Evolutionary conservation across 35 echinoderm and acorn worm species (phyloP), one percentile per base, ranked within the genome.

Genomic region (Stichopus chloronotus): DNA sequence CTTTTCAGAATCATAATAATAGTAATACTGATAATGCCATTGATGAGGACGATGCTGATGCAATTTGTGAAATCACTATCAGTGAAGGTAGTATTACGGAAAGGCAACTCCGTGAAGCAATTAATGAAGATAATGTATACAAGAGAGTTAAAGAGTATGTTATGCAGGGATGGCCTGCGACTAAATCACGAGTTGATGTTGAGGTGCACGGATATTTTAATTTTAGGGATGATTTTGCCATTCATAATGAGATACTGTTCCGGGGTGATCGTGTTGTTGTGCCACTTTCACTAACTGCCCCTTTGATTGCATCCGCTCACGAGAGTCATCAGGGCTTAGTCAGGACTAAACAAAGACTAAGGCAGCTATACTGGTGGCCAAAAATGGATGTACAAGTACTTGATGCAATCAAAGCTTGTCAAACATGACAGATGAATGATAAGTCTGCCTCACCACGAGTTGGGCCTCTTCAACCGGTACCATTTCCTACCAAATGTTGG

Each of bases 341-440:
- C 65, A 4, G 11, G n/a, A 71, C 11, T 71, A 71, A 71, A 71
- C 65, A 71, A 71, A 71, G 11, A 11, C 65, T n/a, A 71, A 71
- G 65, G 65, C 11, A 71, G n/a, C n/a, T 71, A n/a, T n/a, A n/a
- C 1, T 2, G 65, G 11, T 13, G 65, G n/a, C 11, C 11, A n/a
- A 71, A 71, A 13, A 13, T 71, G n/a, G 11, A 93, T 55, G n/a
- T 96, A 96, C 56, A 68, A 96, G 43, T 96, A 88, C 54, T 57
- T 19, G n/a, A 92, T 96, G 0, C 78, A 93, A 30, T 96, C 84
- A 14, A 78, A 90, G 30, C 30, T 43, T 43, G 30, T 43, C 30
- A 43, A 43, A 43, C 30, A 43, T 43, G 30, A 0, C 30, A 43
- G 30, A 43, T 43, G 30, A 43, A 43, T 43, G 30, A 43, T 43